Evolutionary conservation across 2,113 vertebrate genomes (phyloP).

Genomic region (Orycteropus afer): DNA sequence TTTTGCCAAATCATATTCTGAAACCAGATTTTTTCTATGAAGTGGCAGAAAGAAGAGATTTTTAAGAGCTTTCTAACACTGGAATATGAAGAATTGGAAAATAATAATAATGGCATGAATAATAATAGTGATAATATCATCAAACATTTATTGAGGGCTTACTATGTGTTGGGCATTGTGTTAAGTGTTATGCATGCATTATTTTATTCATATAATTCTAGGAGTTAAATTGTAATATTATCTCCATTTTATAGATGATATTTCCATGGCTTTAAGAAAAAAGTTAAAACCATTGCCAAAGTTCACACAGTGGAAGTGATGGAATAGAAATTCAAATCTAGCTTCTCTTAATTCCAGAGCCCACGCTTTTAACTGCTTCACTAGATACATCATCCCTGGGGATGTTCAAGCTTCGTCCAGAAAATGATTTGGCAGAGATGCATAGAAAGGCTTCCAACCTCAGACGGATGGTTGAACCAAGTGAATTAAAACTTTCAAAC

Average conservation of each 20-base stretch:
- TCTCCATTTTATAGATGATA: neutral
- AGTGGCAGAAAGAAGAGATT: conserved; percentile 22
- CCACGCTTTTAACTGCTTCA: conserved; percentile 31
- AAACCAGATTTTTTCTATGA: conserved; percentile 35
- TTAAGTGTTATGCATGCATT: neutral
- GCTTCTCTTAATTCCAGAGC: conserved; percentile 49
- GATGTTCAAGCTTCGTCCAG: conserved; percentile 45
- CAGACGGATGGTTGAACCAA: conserved; percentile 69
- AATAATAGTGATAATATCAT: neutral
- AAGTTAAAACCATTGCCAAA: conserved; percentile 11
- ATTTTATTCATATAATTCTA: neutral
- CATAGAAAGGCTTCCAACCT: conserved; percentile 68
- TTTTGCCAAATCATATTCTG: conserved; percentile 45
- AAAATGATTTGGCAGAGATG: conserved; percentile 63
- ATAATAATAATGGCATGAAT: neutral
- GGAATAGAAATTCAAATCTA: conserved; percentile 53
- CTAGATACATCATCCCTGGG: conserved; percentile 45
- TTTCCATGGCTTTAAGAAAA: conserved; percentile 12
- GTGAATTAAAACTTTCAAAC: conserved; percentile 73
- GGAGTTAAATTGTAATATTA: neutral
- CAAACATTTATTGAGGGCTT: neutral
- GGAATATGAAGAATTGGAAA: conserved; percentile 7
- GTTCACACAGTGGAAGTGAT: neutral
- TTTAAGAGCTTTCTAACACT: neutral
- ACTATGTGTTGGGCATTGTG: neutral